phyloP scores from a whole-genome alignment of 2,888 invertebrate genomes.

The Molorchus minor region DNA sequence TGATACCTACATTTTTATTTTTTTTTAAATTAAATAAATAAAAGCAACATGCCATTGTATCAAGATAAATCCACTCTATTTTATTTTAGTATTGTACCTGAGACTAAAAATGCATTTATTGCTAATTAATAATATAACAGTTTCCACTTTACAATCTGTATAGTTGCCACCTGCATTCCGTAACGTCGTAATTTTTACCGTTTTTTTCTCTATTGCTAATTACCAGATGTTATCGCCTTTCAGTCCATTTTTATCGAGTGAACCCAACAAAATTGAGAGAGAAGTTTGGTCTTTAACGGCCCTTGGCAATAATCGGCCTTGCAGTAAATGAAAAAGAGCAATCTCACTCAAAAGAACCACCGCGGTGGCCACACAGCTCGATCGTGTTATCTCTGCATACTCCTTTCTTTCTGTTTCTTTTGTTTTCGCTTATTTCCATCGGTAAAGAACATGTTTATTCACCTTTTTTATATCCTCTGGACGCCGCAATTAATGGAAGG shows the following conservation, averaged over 20 bases:
- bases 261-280: constrained; percentile 13
- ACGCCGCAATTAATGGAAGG: constrained; percentile 13
- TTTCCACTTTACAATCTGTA: too few relatives aligned
- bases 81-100: too few relatives aligned
- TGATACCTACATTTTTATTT: too few relatives aligned
- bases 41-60: too few relatives aligned
- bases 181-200: constrained; percentile 6
- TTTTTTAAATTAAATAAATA: too few relatives aligned
- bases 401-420: constrained; percentile 13
- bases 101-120: too few relatives aligned
- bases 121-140: too few relatives aligned
- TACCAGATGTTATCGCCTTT: constrained; percentile 14
- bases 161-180: too few relatives aligned
- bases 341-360: constrained; percentile 12
- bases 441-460: constrained; percentile 22
- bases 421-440: constrained; percentile 20
- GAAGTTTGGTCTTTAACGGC: constrained; percentile 7
- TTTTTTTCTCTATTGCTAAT: constrained; percentile 14
- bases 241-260: constrained; percentile 19
- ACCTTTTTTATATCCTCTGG: constrained; percentile 11
- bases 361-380: constrained; percentile 17
- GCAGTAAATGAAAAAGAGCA: constrained; percentile 21
- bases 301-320: constrained; percentile 19
- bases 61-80: too few relatives aligned
- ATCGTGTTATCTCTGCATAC: constrained; percentile 13